A percentile compares a stretch with the other conserved stretches of the same genome.
Conservation (phyloP, 2,113 vertebrate species). For the Gymnorhina tibicen region DNA sequence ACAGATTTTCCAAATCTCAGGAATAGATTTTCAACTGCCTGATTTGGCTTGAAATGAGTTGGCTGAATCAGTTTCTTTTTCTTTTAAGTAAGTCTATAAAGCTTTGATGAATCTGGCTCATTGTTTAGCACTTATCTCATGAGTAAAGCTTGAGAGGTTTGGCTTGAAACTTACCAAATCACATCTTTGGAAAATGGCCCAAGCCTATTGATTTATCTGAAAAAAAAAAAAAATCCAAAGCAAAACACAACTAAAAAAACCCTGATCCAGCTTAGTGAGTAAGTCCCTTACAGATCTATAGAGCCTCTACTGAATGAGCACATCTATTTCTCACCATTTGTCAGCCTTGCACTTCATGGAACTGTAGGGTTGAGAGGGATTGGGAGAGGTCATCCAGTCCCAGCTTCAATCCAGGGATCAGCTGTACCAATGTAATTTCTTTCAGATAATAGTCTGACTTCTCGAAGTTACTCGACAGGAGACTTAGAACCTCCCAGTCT, state of each 20-base stretch:
- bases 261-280: conserved; percentile 32
- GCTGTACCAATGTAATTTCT: not conserved
- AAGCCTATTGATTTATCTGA: conserved; percentile 54
- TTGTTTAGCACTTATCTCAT: conserved; percentile 65
- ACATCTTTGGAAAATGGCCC: conserved; percentile 59
- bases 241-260: conserved; percentile 13
- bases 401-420: not conserved
- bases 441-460: not conserved
- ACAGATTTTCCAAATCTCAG: conserved; percentile 44
- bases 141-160: conserved; percentile 67
- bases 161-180: conserved; percentile 65
- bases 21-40: conserved; percentile 53
- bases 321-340: not conserved
- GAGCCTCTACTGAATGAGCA: not conserved
- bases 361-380: not conserved
- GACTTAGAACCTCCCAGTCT: not conserved
- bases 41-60: conserved; percentile 54
- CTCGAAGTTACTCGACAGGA: not conserved
- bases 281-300: conserved; percentile 22
- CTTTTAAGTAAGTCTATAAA: conserved; percentile 57
- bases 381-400: not conserved
- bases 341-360: not conserved
- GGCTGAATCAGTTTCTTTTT: conserved; percentile 51
- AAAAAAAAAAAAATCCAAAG: not conserved
- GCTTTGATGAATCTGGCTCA: conserved; percentile 64